Base-by-base conservation (phyloP, 2,888 invertebrate genomes). In the Cheilosia variabilis region DNA sequence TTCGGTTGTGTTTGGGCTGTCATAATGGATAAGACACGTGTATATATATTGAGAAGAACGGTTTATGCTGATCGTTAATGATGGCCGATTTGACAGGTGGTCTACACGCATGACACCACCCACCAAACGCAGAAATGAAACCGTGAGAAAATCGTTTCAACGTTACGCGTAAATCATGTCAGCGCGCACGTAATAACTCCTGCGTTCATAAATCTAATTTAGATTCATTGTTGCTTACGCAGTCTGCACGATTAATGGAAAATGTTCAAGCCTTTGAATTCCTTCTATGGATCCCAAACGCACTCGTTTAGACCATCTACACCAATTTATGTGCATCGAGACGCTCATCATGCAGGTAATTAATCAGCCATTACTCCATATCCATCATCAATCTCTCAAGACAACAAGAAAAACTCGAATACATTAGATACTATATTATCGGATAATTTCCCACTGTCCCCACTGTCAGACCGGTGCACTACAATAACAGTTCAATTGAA, bases 291-390 rank as follows among this genome's bases (percentile, higher is more conserved):
- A 53, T 4, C 15, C 52, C 43, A 57, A 57, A 27, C 19, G 58
- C 52, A 43, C 72, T 65, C 58, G 50, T 58, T 47, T 66, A 53
- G 34, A 50, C 65, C 78, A 72, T 80, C 73, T 34, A 66, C 79
- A 73, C 73, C 66, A 66, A 66, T 73, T 73, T 73, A 80, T 73
- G 66, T 66, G 79, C 66, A 66, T 37, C 60, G 17, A 60, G 37
- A 66, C 60, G 60, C 66, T 60, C 73, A 66, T 73, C 73, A 31
- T 34, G 79, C 37, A 13, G 52, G 58, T 45, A 80, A 80, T 80
- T 80, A 80, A 80, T 80, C 79, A 80, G 73, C 53, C 45, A 27
- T 60, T 73, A 73, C 45, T 60, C 58, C 27, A 66, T 66, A 66
- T 60, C 60, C 60, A 66, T 66, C 65, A 72, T 57, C 58, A 65